These are phyloP conservation scores for Hesperophylax magnus DNA, from an alignment of 1,140 invertebrate species.

Conservation along the genomic window DNA sequence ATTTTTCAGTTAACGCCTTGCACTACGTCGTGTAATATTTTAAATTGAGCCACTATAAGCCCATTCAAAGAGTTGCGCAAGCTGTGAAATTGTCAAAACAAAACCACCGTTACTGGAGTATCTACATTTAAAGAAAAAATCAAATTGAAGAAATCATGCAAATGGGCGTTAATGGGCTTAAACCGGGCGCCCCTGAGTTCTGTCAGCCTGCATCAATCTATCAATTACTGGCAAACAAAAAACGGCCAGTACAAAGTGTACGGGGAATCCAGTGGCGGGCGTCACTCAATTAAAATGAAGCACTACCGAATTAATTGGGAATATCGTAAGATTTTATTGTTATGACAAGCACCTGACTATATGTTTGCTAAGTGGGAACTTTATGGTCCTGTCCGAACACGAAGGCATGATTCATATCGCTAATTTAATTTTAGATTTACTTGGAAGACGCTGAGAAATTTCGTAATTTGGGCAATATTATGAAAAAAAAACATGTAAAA, in stretches of 20 bases:
- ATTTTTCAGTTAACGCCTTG: no score
- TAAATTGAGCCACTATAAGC: no score
- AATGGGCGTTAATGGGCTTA: not conserved
- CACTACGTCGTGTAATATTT: no score
- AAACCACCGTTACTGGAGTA: no score
- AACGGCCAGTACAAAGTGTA: conserved; percentile 16
- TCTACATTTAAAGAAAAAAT: no score
- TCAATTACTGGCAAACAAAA: conserved; percentile 31
- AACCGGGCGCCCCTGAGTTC: conserved; percentile 29
- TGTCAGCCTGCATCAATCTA: conserved; percentile 31
- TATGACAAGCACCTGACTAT: not conserved
- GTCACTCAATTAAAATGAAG: conserved; percentile 5
- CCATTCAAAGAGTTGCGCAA: no score
- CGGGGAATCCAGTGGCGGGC: conserved; percentile 4
- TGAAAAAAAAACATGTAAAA: no score
- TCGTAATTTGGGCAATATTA: not conserved
- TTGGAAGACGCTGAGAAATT: not conserved
- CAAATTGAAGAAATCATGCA: no score
- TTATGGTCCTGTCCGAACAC: not conserved
- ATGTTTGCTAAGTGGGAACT: not conserved
- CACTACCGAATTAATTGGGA: conserved; percentile 11
- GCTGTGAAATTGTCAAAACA: no score
- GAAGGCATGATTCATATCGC: not conserved
- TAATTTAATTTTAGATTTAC: not conserved
- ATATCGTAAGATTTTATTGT: conserved; percentile 28